Percentiles rank a stretch among this genome's conserved stretches.
Conservation (phyloP, 2,797 vertebrate genomes). For the Stomatorhinus walkeri region DNA sequence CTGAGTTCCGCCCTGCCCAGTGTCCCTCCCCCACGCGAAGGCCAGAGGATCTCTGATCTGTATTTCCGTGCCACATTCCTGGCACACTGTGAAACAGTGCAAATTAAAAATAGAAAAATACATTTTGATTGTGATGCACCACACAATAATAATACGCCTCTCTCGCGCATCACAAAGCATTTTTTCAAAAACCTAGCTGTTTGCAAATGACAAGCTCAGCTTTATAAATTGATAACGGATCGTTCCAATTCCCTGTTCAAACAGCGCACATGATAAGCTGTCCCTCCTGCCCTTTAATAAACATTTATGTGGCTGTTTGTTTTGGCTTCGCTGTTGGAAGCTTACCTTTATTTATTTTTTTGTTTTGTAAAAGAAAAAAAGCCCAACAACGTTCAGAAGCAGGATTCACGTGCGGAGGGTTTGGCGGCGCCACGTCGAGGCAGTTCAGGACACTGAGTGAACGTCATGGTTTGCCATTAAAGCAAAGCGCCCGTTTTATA, state of each 20-base stretch:
- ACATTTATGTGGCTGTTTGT: not conserved
- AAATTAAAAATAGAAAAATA: not conserved
- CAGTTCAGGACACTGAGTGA: not conserved
- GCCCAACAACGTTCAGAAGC: not conserved
- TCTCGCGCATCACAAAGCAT: not conserved
- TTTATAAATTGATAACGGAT: not conserved
- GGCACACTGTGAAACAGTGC: constrained; percentile 16
- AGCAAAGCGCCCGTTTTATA: not conserved
- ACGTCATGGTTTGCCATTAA: not conserved
- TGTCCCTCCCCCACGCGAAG: not conserved
- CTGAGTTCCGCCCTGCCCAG: not conserved
- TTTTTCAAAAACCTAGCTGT: not conserved
- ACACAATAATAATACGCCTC: not conserved
- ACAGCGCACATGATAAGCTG: not conserved
- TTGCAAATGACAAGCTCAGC: not conserved
- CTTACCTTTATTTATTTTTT: not conserved
- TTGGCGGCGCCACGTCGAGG: not conserved
- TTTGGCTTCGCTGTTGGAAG: not conserved
- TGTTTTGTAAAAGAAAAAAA: not conserved
- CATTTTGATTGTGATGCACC: not conserved
- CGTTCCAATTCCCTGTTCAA: not conserved
- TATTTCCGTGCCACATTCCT: constrained; percentile 22
- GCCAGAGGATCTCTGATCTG: not conserved
- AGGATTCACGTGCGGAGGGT: not conserved
- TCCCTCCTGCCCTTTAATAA: not conserved